Conservation (phyloP, 2,797 vertebrate genomes). For the Diplodus sargus region DNA sequence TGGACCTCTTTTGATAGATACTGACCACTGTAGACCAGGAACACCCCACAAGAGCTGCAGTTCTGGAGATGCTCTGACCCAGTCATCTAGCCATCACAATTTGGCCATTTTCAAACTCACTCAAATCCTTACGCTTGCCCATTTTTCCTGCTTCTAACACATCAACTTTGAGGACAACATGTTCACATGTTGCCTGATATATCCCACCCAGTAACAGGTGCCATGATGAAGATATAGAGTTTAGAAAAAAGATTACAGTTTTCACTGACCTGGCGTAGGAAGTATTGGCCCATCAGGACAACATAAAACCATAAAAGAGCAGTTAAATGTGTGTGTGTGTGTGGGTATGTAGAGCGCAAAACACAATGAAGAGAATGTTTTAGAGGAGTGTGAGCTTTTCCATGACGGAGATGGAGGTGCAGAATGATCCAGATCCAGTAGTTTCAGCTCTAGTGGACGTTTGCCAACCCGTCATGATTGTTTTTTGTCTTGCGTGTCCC, state of each 20-base stretch:
- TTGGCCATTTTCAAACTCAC: no score
- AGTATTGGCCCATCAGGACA: slow-evolving; percentile 3
- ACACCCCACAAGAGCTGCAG: no score
- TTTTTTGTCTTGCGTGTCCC: neutral
- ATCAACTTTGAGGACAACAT: no score
- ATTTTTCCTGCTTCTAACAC: no score
- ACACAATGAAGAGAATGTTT: neutral
- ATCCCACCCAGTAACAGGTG: no score
- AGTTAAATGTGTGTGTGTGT: neutral
- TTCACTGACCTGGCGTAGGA: neutral
- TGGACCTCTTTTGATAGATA: no score
- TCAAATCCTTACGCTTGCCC: no score
- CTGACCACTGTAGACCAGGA: no score
- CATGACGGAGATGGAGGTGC: slow-evolving; percentile 7
- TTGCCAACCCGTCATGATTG: neutral
- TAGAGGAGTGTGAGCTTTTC: slow-evolving; percentile 25
- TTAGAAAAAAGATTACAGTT: neutral
- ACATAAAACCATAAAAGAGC: neutral
- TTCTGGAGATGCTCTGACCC: no score
- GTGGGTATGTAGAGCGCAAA: neutral
- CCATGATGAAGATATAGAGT: neutral
- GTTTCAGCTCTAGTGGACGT: neutral
- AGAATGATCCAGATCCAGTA: slow-evolving; percentile 1
- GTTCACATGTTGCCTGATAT: no score
- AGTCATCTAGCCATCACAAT: no score